phyloP scores from a whole-genome alignment of 2,113 vertebrate genomes.

The Merops nubicus region DNA sequence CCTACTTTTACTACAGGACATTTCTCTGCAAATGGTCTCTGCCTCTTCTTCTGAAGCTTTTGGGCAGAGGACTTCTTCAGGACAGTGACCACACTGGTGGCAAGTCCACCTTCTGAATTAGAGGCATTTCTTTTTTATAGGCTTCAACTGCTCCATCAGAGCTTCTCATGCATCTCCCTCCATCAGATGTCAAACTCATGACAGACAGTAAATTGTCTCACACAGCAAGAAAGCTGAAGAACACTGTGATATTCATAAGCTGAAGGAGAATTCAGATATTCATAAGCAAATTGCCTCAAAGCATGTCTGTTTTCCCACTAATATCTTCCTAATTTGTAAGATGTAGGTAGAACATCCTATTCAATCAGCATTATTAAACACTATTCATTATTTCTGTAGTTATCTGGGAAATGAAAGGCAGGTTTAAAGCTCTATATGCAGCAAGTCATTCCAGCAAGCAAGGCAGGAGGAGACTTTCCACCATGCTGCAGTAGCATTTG shows the following conservation, averaged over 20 bases:
- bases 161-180: background rate
- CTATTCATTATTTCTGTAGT: background rate
- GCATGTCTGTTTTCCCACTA: background rate
- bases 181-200: background rate
- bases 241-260: background rate
- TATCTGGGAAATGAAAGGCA: background rate
- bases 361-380: background rate
- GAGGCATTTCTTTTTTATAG: background rate
- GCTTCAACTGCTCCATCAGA: background rate
- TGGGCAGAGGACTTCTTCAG: background rate
- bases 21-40: background rate
- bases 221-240: background rate
- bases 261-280: background rate
- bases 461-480: background rate
- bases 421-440: background rate
- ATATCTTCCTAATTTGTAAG: background rate
- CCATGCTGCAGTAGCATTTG: rapidly evolving
- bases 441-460: background rate
- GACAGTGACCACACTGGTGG: background rate
- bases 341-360: background rate
- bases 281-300: background rate
- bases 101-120: background rate
- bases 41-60: background rate
- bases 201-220: background rate
- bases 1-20: background rate